Evolutionary conservation across 23 tunicate genomes (phyloP), one percentile per base, ranked within the genome.

Genomic region (Corella eumyota): DNA sequence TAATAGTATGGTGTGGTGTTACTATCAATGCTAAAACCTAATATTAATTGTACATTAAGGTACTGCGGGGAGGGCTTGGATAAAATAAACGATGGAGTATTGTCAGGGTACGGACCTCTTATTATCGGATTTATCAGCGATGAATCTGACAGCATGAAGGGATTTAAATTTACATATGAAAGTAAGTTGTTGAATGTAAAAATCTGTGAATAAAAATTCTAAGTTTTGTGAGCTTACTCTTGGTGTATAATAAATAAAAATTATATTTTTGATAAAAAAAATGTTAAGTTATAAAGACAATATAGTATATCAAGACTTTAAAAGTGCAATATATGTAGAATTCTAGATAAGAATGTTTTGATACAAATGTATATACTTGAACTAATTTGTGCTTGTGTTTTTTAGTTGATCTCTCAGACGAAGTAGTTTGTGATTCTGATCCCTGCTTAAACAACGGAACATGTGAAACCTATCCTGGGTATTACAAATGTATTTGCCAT

Each of bases 331-430:
- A n/a, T n/a, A n/a, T n/a, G n/a, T n/a, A n/a, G n/a, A n/a, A n/a
- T n/a, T n/a, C n/a, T n/a, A n/a, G n/a, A n/a, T n/a, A n/a, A n/a
- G n/a, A n/a, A n/a, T n/a, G n/a, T n/a, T n/a, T n/a, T n/a, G n/a
- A n/a, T n/a, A n/a, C n/a, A n/a, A n/a, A n/a, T n/a, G n/a, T n/a
- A n/a, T n/a, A n/a, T n/a, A n/a, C n/a, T n/a, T n/a, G n/a, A n/a
- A n/a, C n/a, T n/a, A n/a, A n/a, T n/a, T n/a, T n/a, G n/a, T n/a
- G n/a, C n/a, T n/a, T n/a, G n/a, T n/a, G n/a, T n/a, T n/a, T n/a
- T n/a, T n/a, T n/a, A 86, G 95, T 86, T 61, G 79, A 86, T 53
- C 58, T 86, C 7, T 36, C 57, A 30, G 95, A 85, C 4, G 79
- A 79, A 0, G 96, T 78, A 50, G 81, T 81, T 3, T 88, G 96